phyloP scores from a whole-genome alignment of 2,797 vertebrate genomes.

The Australoheros facetus region DNA sequence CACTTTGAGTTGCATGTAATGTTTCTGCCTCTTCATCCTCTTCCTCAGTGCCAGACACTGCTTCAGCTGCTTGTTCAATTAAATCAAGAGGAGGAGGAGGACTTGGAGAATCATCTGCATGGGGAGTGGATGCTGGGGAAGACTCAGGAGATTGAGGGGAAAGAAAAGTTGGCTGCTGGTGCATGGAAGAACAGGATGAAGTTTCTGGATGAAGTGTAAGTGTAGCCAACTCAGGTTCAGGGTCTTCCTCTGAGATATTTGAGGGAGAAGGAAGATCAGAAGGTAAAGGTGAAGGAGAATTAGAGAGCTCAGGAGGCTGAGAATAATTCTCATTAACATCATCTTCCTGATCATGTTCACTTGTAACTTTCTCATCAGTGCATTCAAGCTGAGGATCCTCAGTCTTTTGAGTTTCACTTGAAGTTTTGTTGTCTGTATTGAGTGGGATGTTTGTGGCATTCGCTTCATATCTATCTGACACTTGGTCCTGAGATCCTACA shows the following conservation, averaged over 20 bases:
- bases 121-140: not conserved
- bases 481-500: conserved; percentile 13
- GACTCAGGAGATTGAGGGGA: conserved; percentile 1
- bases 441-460: not conserved
- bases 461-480: conserved; percentile 5
- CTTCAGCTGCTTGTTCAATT: not conserved
- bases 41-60: not conserved
- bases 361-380: not conserved
- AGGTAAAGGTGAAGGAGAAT: not conserved
- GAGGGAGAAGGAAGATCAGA: not conserved
- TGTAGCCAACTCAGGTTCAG: conserved; percentile 11
- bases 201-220: conserved; percentile 4
- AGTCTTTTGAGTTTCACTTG: conserved; percentile 11
- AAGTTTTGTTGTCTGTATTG: conserved; percentile 3
- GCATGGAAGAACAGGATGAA: conserved; percentile 2
- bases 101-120: not conserved
- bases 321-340: not conserved
- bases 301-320: not conserved
- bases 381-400: conserved; percentile 13
- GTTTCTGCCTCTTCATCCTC: conserved; percentile 24
- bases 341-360: conserved; percentile 16
- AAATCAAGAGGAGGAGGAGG: conserved; percentile 5
- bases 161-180: conserved; percentile 18
- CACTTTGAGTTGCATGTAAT: conserved; percentile 6
- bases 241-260: conserved; percentile 1